Conservation (phyloP, 2,797 vertebrate genomes). For the Diglossa cyanea region DNA sequence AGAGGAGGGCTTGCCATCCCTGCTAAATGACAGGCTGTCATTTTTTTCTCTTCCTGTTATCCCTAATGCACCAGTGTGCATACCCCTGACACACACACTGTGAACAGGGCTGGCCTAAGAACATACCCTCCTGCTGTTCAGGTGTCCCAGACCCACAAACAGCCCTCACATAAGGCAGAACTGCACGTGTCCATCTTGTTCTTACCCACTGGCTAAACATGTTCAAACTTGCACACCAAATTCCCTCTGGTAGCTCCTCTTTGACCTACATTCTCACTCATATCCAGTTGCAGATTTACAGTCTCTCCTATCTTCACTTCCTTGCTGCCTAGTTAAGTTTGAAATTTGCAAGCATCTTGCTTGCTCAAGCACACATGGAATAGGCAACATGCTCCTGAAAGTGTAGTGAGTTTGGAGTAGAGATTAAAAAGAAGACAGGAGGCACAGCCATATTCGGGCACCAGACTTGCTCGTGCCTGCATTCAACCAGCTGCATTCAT, state of each 20-base stretch:
- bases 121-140: background rate
- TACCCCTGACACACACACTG: fast-evolving
- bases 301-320: background rate
- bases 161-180: background rate
- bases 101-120: background rate
- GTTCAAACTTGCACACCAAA: fast-evolving
- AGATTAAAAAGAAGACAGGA: background rate
- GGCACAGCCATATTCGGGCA: fast-evolving
- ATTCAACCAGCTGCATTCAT: background rate
- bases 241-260: background rate
- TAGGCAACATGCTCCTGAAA: fast-evolving
- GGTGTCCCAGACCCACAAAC: background rate
- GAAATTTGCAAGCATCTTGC: fast-evolving
- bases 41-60: background rate
- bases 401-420: background rate
- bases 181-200: fast-evolving
- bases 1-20: background rate
- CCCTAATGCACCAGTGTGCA: background rate
- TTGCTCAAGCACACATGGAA: fast-evolving
- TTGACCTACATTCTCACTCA: background rate
- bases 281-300: background rate
- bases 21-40: background rate
- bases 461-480: background rate
- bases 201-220: background rate
- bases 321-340: background rate